Evolutionary conservation across 1,140 invertebrate genomes (phyloP), one percentile per base, ranked within the genome.

Genomic region (Conus ventricosus): DNA sequence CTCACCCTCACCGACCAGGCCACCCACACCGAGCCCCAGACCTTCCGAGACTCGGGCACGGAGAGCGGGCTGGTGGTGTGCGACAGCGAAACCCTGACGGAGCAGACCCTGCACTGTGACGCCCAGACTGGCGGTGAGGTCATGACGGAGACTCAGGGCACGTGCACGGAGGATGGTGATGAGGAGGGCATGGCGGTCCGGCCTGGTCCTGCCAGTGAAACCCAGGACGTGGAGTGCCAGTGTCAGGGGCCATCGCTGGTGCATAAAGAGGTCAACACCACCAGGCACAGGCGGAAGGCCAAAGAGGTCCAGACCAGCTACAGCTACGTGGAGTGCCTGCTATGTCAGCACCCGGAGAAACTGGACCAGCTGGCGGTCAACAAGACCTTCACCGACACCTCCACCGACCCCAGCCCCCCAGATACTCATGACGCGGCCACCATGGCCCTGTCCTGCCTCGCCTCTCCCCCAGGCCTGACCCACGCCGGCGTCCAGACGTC

Each of bases 21-120:
- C 8, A 94, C 93, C 51, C 89, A 92, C 87, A 94, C 94, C 23
- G 91, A 92, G 20, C 88, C 91, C 15, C 88, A 91, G 57, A 90
- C 93, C 13, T 81, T 86, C 5, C 89, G 92, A 82, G 92, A 94
- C 76, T 90, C 87, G 17, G 90, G 86, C 17, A 92, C 92, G 2
- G 94, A 94, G 76, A 93, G 93, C 20, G 60, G 83, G 0, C 53
- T 94, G 13, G 76, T 90, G 55, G 89, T 92, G 1, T 90, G 91
- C 8, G 94, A 94, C 82, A 92, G 91, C 53, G 94, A 94, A 86
- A 94, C 94, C 5, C 78, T 94, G 23, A 94, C 94, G 0, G 94
- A 94, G 53, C 89, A 87, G 81, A 85, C 91, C 5, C 81, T 88
- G 53, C 83, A 82, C 25, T 82, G 89, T 13, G 94, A 94, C 85